Evolutionary conservation across 2,113 vertebrate genomes (phyloP).

Genomic region (Pyrgilauda ruficollis): DNA sequence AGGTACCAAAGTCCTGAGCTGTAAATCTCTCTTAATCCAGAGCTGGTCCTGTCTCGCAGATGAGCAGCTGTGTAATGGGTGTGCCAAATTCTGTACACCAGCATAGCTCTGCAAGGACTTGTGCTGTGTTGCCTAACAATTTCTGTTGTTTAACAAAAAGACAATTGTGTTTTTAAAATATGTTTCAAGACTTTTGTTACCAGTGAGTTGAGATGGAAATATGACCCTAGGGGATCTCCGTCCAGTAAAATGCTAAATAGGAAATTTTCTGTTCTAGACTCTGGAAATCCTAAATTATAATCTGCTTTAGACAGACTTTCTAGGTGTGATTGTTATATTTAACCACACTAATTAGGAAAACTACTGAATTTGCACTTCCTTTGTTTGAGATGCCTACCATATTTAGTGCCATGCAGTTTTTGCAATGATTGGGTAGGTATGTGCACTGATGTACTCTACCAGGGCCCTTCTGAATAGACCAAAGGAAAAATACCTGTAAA

Average conservation of each 20-base stretch:
- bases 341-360: not conserved
- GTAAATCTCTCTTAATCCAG: not conserved
- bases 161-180: not conserved
- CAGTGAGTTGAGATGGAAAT: not conserved
- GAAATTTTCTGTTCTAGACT: not conserved
- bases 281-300: not conserved
- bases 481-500: not conserved
- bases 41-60: accelerated
- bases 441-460: not conserved
- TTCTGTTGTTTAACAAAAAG: not conserved
- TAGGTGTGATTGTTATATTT: not conserved
- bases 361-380: not conserved
- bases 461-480: not conserved
- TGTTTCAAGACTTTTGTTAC: not conserved
- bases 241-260: not conserved
- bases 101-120: not conserved
- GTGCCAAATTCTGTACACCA: not conserved
- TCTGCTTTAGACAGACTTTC: not conserved
- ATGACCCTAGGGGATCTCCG: not conserved
- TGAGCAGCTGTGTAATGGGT: not conserved
- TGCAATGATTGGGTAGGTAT: not conserved
- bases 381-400: not conserved
- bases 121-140: not conserved
- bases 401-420: not conserved
- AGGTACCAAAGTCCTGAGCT: not conserved